Evolutionary conservation across 2,113 vertebrate species (phyloP), one percentile per base, ranked within the genome.

Genomic region (Mustela nigripes): DNA sequence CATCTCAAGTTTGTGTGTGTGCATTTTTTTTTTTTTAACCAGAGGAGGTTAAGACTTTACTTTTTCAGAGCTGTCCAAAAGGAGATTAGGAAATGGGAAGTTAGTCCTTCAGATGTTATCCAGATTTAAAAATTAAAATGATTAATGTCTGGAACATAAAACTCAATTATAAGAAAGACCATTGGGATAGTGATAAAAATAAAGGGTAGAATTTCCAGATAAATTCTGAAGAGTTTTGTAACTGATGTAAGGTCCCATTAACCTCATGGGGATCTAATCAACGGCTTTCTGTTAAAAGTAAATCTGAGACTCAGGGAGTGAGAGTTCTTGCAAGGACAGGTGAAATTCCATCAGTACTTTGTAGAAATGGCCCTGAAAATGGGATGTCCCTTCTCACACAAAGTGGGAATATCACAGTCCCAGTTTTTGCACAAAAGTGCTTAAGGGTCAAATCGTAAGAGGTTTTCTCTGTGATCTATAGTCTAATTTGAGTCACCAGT

Each of bases 281-380:
- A 98, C 98, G 96, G 73, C 81, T 97, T 90, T 69, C 12, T 50
- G 39, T 91, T 73, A 53, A 94, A 96, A 97, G 97, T 73, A 97
- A 97, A 92, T 53, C 73, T 86, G 39, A 74, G 73, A 63, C 91
- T 87, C 58, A n/a, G 33, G 11, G 73, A 88, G 95, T 98, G 96
- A 94, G 96, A 98, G 81, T 93, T 98, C 93, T 98, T 96, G 87
- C 95, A 98, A 90, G 81, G 81, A 95, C 12, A 18, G 76, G 84
- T 96, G 96, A 98, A 98, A 97, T 97, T 98, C 95, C 96, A 89
- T 60, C 53, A 60, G 88, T 82, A 60, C 94, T 97, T 91, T 96
- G 92, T 91, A 90, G 95, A 95, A 95, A 96, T 58, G 36, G 62
- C 24, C 87, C 84, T 93, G 62, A 58, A 96, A 98, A 84, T 83